Base-by-base conservation (phyloP, 2,797 vertebrate species). In the Cynodonichthys magdalenae region DNA sequence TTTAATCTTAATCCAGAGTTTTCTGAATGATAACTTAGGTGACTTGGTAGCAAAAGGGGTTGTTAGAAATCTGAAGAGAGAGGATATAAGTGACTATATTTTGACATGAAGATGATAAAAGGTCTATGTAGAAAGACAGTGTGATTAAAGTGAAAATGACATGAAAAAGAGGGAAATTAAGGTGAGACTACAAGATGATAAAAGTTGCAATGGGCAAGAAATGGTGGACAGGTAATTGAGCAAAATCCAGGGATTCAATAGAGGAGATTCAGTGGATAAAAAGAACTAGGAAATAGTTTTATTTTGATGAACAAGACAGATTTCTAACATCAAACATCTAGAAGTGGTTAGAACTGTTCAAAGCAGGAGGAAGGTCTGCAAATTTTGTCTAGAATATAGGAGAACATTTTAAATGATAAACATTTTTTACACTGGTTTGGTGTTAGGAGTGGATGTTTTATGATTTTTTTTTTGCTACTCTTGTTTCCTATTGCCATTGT, bases 141-240 rank as follows among this genome's bases (percentile, higher is more conserved):
- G 59, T 31, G 48, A 69, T 72, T 75, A 36, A 52, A 47, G 29
- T 39, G 54, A 34, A 66, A 52, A 36, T 2, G 18, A 62, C 0
- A 4, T 19, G 34, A 15, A 6, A 39, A 54, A 42, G 44, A 9
- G 19, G 11, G 31, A 44, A 28, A 15, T 6, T 15, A 57, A 48
- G 44, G 7, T 48, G 45, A 41, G 36, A 45, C 57, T 56, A 45
- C 57, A 31, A 31, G 54, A 31, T 53, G 48, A 60, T 64, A 63
- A 55, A 31, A 59, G 49, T 46, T 27, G 51, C 47, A 27, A 27
- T 2, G 59, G 24, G 5, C 19, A 34, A 65, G 47, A 42, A 60
- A 74, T 71, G 69, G 68, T 66, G 66, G 80, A 77, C 79, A 84
- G 78, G 69, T 77, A 73, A 84, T 84, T 82, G 75, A 56, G 56